These are phyloP conservation scores for Pipistrellus nathusii DNA, from an alignment of 2,797 vertebrate genomes.

Conservation along the genomic window DNA sequence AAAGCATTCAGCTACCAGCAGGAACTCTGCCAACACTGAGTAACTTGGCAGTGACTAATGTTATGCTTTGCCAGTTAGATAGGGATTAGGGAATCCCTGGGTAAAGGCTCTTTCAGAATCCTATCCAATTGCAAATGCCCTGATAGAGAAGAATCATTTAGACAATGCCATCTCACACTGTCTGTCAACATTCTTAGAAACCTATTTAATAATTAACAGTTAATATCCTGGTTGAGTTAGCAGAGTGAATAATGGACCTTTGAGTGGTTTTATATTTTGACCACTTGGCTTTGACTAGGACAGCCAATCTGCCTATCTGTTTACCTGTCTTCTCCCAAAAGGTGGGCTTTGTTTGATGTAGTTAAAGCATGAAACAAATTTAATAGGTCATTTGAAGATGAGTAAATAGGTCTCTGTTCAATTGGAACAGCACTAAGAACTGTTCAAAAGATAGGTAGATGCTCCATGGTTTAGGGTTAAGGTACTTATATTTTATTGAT, in stretches of 20 bases:
- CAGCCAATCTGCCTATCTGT: background rate
- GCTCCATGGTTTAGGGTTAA: background rate
- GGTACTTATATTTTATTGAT: background rate
- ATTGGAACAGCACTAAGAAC: background rate
- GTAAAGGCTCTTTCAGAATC: background rate
- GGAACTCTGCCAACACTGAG: background rate
- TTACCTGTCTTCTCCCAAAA: background rate
- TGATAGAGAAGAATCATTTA: background rate
- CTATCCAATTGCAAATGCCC: background rate
- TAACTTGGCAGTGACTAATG: background rate
- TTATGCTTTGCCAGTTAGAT: background rate
- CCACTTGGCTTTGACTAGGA: background rate
- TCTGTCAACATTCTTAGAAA: background rate
- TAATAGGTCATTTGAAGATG: constrained; percentile 23
- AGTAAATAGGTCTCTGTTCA: constrained; percentile 15
- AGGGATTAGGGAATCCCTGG: background rate
- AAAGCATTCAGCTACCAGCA: background rate
- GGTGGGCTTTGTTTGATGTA: background rate
- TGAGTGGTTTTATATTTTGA: background rate
- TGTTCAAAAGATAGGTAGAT: background rate
- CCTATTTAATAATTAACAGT: background rate
- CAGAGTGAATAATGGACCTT: background rate
- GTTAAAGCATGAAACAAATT: background rate
- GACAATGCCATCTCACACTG: background rate
- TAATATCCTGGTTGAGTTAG: background rate